Evolutionary conservation across 2,888 invertebrate genomes (phyloP).

Genomic region (Adineta ricciae): DNA sequence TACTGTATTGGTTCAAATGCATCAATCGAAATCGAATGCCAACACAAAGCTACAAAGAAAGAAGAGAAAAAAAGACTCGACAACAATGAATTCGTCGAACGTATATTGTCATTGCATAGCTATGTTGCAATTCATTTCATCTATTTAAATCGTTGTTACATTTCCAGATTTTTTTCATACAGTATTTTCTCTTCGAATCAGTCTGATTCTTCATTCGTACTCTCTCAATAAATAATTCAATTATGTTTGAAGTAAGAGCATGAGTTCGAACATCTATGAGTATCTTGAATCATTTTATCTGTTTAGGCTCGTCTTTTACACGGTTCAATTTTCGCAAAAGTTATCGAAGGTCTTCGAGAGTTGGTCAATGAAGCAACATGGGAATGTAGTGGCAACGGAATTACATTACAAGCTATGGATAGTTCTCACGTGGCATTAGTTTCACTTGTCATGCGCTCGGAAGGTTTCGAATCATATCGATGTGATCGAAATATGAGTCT

Average conservation of each 20-base stretch:
- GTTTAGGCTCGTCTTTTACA: constrained; percentile 85
- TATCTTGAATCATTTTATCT: too few relatives aligned
- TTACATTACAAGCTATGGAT: constrained; percentile 78
- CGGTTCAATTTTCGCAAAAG: constrained; percentile 84
- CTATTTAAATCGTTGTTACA: background rate
- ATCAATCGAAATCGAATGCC: too few relatives aligned
- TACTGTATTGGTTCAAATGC: too few relatives aligned
- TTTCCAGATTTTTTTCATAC: background rate
- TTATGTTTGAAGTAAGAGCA: too few relatives aligned
- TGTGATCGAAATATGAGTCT: constrained; percentile 93
- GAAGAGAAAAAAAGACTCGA: too few relatives aligned
- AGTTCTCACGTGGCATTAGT: constrained; percentile 96
- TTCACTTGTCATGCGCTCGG: constrained; percentile 76
- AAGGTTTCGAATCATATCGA: constrained; percentile 93
- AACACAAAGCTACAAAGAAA: too few relatives aligned
- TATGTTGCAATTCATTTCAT: background rate
- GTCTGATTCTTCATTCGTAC: too few relatives aligned
- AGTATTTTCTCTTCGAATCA: too few relatives aligned
- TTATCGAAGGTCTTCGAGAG: constrained; percentile 94
- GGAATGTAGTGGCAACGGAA: constrained; percentile 65
- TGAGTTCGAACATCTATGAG: too few relatives aligned
- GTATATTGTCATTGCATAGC: background rate
- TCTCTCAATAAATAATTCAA: too few relatives aligned
- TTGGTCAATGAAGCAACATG: constrained; percentile 92
- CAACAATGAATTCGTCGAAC: background rate